Base-by-base conservation (phyloP, 2,113 vertebrate genomes). In the Terrapene triunguis region DNA sequence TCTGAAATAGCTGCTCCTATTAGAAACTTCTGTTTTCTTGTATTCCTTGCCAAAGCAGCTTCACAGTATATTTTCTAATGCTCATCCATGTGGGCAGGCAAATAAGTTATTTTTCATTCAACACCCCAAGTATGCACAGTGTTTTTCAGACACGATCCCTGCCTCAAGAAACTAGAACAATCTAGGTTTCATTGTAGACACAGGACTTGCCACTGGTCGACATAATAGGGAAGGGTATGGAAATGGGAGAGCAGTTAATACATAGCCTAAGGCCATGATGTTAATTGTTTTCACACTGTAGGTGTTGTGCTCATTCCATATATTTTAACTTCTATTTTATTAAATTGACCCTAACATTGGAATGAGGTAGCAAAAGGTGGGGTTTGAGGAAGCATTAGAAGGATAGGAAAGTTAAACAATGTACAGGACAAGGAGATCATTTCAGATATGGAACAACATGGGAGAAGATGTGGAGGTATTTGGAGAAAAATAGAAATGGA, bases 401-500 rank as follows among this genome's bases (percentile, higher is more conserved):
- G 44, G 47, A 10, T 22, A 83, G 10, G 14, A 83, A 59, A 81
- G 7, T 38, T 24, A 44, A 85, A 72, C 0, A 1, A 13, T 10
- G 29, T 12, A 54, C 1, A 51, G 35, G 16, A n/a, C 65, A 72
- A 21, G 14, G 65, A n/a, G 32, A 0, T 85, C 50, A 84, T 89
- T 94, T 89, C 89, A n/a, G 65, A 72, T 19, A 72, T 3, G 7
- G 62, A 65, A 35, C 35, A 32, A 19, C 16, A 9, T 69, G 65
- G 35, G 65, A 69, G 65, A 48, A 94, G 82, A 78, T 72, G 25
- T 1, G 44, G 44, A 90, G 50, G 2, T 54, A 4, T 35, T 76
- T 10, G 14, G 14, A 89, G 8, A 92, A 27, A 35, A 87, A 8
- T 22, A 22, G 0, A 0, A 42, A 53, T 42, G 6, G 1, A 3